These are phyloP conservation scores for Crocidura indochinensis DNA, from an alignment of 2,797 vertebrate species.

Conservation along the genomic window DNA sequence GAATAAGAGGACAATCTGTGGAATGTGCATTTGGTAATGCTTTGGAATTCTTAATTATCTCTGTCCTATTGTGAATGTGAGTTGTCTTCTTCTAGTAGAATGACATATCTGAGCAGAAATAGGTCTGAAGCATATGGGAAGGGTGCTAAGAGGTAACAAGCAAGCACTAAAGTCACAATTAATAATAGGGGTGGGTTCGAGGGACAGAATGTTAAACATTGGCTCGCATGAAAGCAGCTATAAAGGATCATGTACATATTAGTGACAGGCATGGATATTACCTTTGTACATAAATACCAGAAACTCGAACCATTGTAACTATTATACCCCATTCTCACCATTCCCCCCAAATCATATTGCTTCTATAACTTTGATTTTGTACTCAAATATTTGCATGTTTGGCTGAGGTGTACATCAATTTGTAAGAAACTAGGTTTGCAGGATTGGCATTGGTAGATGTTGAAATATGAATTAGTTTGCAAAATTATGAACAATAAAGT, in stretches of 20 bases:
- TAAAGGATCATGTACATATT: no score
- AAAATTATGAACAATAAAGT: not conserved
- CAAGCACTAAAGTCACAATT: no score
- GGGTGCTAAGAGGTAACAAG: no score
- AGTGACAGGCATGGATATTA: no score
- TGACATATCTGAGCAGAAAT: not conserved
- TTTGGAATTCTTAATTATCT: not conserved
- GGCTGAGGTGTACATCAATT: slow-evolving; percentile 64
- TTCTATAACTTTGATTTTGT: not conserved
- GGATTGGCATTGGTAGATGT: not conserved
- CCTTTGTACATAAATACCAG: not conserved
- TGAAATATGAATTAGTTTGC: not conserved
- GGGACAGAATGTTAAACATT: no score
- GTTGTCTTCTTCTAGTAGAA: not conserved
- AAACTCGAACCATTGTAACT: not conserved
- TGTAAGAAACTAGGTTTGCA: slow-evolving; percentile 15
- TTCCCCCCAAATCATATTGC: not conserved
- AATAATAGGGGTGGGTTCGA: no score
- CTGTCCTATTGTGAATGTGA: not conserved
- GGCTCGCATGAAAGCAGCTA: no score
- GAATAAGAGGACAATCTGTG: not conserved
- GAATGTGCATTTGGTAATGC: not conserved
- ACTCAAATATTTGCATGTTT: not conserved
- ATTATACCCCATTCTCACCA: not conserved
- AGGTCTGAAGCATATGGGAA: no score